These are phyloP conservation scores for Apus apus DNA, from an alignment of 2,113 vertebrate species.

Conservation along the genomic window DNA sequence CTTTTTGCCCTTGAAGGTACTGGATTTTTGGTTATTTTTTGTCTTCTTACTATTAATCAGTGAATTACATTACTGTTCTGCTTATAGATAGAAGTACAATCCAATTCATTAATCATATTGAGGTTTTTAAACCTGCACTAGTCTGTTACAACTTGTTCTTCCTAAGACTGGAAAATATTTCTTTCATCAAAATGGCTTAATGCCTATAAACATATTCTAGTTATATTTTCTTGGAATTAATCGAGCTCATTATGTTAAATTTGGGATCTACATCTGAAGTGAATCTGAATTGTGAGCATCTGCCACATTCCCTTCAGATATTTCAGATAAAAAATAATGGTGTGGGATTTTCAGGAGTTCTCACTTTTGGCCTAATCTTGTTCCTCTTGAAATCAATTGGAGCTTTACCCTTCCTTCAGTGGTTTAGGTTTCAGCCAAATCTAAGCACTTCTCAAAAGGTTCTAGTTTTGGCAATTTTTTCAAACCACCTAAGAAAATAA, in stretches of 20 bases:
- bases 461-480: background rate
- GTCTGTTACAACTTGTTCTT: constrained; percentile 62
- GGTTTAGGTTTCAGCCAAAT: background rate
- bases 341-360: background rate
- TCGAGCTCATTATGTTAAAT: constrained; percentile 47
- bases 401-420: background rate
- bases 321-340: constrained; percentile 13
- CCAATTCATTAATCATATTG: constrained; percentile 63
- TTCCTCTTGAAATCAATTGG: background rate
- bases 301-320: constrained; percentile 19
- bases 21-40: constrained; percentile 42
- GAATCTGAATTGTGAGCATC: background rate
- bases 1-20: constrained; percentile 13
- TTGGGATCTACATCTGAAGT: constrained; percentile 50
- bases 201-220: constrained; percentile 60
- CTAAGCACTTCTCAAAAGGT: background rate
- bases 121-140: constrained; percentile 44
- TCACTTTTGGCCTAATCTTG: background rate
- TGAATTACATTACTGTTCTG: constrained; percentile 60
- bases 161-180: constrained; percentile 53
- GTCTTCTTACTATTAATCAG: constrained; percentile 29
- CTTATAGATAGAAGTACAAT: constrained; percentile 4
- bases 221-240: constrained; percentile 67
- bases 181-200: constrained; percentile 68
- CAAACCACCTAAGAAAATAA: background rate